Evolutionary conservation across 1,140 invertebrate species (phyloP).

Genomic region (Phymastichus coffea): DNA sequence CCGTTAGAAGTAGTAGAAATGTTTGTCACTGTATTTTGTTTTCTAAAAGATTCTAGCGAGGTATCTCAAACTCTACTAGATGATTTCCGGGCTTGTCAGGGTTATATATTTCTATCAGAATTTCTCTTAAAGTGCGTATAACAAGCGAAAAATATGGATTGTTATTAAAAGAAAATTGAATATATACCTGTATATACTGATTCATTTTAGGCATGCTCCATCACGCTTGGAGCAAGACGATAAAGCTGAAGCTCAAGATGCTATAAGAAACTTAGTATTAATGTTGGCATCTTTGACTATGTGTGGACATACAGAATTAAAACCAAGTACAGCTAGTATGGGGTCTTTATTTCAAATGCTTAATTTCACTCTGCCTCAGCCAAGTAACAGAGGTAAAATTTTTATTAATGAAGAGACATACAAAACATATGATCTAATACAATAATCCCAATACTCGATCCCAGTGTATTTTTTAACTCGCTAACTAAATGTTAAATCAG

Average conservation of each 20-base stretch:
- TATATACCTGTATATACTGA: too few species aligned
- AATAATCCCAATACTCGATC: too few species aligned
- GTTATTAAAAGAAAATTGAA: too few species aligned
- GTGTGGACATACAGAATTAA: constrained; percentile 87
- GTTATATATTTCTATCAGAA: constrained; percentile 92
- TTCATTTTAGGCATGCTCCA: constrained; percentile 47
- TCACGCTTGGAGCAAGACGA: constrained; percentile 74
- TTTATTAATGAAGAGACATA: too few species aligned
- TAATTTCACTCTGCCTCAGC: constrained; percentile 88
- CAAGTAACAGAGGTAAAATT: constrained; percentile 77
- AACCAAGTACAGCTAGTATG: constrained; percentile 79
- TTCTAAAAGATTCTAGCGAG: constrained; percentile 97
- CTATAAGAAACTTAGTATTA: constrained; percentile 87
- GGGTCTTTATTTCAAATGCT: constrained; percentile 90
- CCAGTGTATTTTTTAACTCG: too few species aligned
- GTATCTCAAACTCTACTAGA: constrained; percentile 92
- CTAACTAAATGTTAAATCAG: too few species aligned
- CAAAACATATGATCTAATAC: too few species aligned
- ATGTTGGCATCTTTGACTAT: constrained; percentile 92
- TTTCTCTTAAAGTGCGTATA: constrained; percentile 85
- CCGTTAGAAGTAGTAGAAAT: constrained; percentile 97
- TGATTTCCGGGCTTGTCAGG: constrained; percentile 92
- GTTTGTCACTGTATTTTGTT: constrained; percentile 97
- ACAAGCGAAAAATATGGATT: neutral
- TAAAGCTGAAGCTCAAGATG: constrained; percentile 79